These are phyloP conservation scores for Paracyclopina nana DNA, from an alignment of 1,140 invertebrate species.

Conservation along the genomic window DNA sequence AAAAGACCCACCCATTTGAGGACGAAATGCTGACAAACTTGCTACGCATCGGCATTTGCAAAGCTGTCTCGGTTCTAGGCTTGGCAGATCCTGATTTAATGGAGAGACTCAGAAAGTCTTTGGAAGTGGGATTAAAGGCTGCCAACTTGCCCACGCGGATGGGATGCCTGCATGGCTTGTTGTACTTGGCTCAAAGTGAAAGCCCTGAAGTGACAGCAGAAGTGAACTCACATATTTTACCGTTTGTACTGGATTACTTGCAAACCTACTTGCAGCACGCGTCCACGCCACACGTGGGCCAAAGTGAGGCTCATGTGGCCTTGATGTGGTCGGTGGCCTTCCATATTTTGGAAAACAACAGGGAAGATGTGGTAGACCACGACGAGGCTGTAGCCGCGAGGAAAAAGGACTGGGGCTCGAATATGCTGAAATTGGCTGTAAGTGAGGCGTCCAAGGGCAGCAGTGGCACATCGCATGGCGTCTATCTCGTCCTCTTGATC, in stretches of 20 bases:
- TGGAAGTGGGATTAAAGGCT: conserved; percentile 41
- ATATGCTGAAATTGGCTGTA: conserved; percentile 22
- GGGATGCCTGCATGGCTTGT: conserved; percentile 45
- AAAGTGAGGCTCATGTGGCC: conserved; percentile 41
- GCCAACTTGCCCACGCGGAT: conserved; percentile 42
- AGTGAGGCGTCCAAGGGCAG: conserved; percentile 16
- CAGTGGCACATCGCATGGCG: conserved; percentile 23
- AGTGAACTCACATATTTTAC: conserved; percentile 37
- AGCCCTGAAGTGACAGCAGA: conserved; percentile 24
- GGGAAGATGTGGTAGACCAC: conserved; percentile 26
- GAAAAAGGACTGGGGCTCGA: not conserved
- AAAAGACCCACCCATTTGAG: conserved; percentile 38
- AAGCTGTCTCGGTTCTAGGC: conserved; percentile 41
- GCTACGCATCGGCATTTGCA: conserved; percentile 43
- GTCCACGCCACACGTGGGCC: conserved; percentile 27
- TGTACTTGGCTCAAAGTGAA: conserved; percentile 45
- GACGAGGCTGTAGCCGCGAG: conserved; percentile 25
- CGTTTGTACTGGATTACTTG: conserved; percentile 44
- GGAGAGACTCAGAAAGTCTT: conserved; percentile 39
- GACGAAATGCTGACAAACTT: conserved; percentile 50
- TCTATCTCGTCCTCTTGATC: conserved; percentile 32
- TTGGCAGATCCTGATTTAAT: conserved; percentile 23
- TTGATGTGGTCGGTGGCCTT: conserved; percentile 45
- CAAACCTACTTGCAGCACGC: conserved; percentile 36
- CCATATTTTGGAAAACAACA: conserved; percentile 38